Evolutionary conservation across 2,113 vertebrate species (phyloP), one percentile per base, ranked within the genome.

Genomic region (Ifrita kowaldi): DNA sequence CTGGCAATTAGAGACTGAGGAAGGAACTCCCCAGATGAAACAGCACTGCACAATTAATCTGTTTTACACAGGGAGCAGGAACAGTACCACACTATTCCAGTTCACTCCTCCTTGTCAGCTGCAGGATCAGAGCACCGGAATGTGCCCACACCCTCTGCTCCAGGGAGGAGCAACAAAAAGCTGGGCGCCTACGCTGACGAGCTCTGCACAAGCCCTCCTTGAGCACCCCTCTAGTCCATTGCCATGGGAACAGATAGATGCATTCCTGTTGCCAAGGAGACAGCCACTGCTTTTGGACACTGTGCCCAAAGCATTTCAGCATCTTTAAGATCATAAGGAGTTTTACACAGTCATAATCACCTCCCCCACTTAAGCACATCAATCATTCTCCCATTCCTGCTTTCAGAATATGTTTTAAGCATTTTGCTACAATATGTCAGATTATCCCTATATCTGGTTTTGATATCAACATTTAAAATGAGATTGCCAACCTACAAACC

Each of bases 161-260:
- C 82, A 85, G 70, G 85, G 41, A 62, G 1, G 1, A 60, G 78
- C 89, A n/a, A 50, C 42, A 47, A 83, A 55, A 80, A 77, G 62
- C 87, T 15, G 9, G 20, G 78, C 70, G 82, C 37, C 42, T 67
- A 47, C 10, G 33, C 69, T 49, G 82, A 17, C 0, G 33, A 57
- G 84, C 64, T 70, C 49, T 17, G 52, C 63, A 47, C 77, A 71
- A 82, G 13, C 16, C 76, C 26, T 86, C 70, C 73, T n/a, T 9
- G 64, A 23, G 60, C 55, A 59, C 28, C 67, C 52, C 77, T 44
- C 55, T 49, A 18, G 57, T 4, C 39, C 7, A 44, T 95, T 93
- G 93, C 97, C 97, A 96, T 96, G 95, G 95, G 63, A 97, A 97
- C 95, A 81, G 91, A 59, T 12, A 50, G 81, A 77, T 93, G 95